Evolutionary conservation across 2,888 invertebrate genomes (phyloP), one percentile per base, ranked within the genome.

Genomic region (Clostera curtula): DNA sequence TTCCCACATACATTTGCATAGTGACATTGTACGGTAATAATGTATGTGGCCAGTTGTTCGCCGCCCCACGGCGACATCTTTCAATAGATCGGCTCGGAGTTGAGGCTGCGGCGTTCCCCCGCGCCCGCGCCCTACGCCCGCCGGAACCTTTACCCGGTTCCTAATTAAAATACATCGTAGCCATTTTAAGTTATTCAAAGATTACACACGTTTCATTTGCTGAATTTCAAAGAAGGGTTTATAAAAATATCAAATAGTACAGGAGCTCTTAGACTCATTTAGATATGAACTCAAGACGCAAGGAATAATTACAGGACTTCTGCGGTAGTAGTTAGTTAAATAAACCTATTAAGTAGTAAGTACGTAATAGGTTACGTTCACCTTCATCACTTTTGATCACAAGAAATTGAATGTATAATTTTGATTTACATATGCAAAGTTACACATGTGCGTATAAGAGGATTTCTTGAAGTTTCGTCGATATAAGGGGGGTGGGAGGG

Each of bases 1-100:
- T 74, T 68, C 66, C 70, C 63, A 77, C 77, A 82, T 82, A 83
- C 79, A 83, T 83, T 82, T 83, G 82, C 82, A 83, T 83, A 80
- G 82, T 75, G 79, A 79, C 77, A 79, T 74, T 77, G 76, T 80
- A 73, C 73, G 74, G 73, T 80, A 82, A 80, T 82, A 80, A 80
- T 80, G 75, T 82, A 80, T 77, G 80, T 80, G 80, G 76, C 80
- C 82, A 80, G 69, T 74, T 68, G 66, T 65, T 61, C 64, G 63
- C 62, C 61, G 56, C 68, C 69, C 68, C 53, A 63, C 58, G 65
- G 68, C 69, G 65, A 72, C 67, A 67, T 70, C 69, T 73, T 73
- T 71, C 76, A 72, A 76, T 79, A 74, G 71, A 69, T 73, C 65
- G 66, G 60, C 56, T 56, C 53, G 45, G 36, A 51, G 56, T 50